Evolutionary conservation across 2,113 vertebrate species (phyloP).

Genomic region (Chamaea fasciata): DNA sequence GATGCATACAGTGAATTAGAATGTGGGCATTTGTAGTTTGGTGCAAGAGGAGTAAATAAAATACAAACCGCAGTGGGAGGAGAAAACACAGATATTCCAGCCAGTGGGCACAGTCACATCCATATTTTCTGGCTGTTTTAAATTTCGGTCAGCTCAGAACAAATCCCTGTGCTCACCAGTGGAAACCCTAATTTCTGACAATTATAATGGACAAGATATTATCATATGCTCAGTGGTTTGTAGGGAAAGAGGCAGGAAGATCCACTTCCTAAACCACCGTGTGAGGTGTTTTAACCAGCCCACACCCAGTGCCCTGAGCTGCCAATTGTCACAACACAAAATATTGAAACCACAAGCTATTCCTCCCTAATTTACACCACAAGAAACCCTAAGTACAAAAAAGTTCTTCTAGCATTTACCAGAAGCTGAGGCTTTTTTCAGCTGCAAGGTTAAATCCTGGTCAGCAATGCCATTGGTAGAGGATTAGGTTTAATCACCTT

Average conservation of each 20-base stretch:
- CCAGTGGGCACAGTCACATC: fast-evolving
- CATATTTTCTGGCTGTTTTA: background rate
- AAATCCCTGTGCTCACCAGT: background rate
- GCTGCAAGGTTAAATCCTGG: background rate
- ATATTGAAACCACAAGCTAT: background rate
- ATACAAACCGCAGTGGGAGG: background rate
- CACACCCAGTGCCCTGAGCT: background rate
- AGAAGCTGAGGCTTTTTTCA: background rate
- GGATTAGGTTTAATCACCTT: background rate
- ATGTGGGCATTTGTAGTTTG: background rate
- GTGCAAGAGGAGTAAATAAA: background rate
- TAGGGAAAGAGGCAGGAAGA: background rate
- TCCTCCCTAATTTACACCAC: background rate
- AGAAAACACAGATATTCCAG: background rate
- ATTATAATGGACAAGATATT: background rate
- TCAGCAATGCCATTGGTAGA: background rate
- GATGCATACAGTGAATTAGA: background rate
- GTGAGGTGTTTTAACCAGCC: background rate
- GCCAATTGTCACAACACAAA: background rate
- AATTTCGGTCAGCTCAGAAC: background rate
- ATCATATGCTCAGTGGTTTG: background rate
- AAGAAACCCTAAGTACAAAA: background rate
- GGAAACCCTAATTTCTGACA: background rate
- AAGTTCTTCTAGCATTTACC: background rate
- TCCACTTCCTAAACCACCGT: background rate